These are phyloP conservation scores for Tichodroma muraria DNA, from an alignment of 2,113 vertebrate species.

Conservation along the genomic window DNA sequence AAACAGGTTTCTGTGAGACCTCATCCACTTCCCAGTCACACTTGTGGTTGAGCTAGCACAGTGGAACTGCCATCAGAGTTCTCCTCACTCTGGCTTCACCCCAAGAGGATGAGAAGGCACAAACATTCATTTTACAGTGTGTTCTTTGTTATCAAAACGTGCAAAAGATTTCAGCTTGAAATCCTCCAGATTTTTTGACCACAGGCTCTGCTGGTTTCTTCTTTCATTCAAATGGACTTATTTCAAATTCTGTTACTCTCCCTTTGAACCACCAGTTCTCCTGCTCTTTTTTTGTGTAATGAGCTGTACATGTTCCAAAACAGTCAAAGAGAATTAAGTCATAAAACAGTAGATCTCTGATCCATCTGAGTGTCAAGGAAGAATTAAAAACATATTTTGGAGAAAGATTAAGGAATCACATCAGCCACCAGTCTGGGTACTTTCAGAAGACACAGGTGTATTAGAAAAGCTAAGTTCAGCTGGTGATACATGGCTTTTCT, in stretches of 20 bases:
- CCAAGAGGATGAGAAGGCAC: not conserved
- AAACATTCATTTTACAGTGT: not conserved
- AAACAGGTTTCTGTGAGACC: not conserved
- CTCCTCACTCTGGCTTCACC: not conserved
- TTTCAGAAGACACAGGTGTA: not conserved
- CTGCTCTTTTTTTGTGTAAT: not conserved
- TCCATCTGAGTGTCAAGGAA: not conserved
- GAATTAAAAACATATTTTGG: constrained; percentile 7
- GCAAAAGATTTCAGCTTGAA: not conserved
- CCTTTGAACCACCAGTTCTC: not conserved
- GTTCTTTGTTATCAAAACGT: not conserved
- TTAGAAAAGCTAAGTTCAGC: not conserved
- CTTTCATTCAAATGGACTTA: not conserved
- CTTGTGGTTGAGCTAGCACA: not conserved
- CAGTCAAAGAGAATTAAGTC: not conserved
- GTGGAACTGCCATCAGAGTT: not conserved
- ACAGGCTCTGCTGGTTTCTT: not conserved
- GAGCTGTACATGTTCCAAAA: not conserved
- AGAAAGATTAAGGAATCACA: not conserved
- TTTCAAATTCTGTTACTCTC: not conserved
- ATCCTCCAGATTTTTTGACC: not conserved
- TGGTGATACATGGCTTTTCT: not conserved
- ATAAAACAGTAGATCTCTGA: not conserved
- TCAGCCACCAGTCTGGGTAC: not conserved
- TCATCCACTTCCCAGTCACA: not conserved